Percentiles rank a stretch among this genome's conserved stretches.
Evolutionary conservation across 2,113 vertebrate genomes (phyloP).

Genomic region (Labrus mixtus): DNA sequence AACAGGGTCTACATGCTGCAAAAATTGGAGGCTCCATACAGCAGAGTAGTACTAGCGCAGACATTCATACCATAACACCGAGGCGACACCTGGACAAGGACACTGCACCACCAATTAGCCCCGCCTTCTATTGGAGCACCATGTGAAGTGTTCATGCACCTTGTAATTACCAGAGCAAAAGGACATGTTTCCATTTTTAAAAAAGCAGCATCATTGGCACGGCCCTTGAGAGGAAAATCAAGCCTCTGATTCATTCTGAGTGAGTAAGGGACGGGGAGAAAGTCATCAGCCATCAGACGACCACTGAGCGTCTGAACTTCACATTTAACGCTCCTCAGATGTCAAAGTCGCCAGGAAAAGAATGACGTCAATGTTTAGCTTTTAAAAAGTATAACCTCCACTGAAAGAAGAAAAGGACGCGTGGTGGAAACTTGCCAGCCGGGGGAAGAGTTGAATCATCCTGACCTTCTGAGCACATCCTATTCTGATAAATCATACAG

Average conservation of each 20-base stretch:
- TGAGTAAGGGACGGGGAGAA: conserved; percentile 21
- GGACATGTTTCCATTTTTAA: conserved; percentile 55
- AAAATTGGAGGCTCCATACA: not conserved
- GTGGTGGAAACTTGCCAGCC: conserved; percentile 8
- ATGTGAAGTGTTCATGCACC: conserved; percentile 36
- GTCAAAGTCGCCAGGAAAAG: not conserved
- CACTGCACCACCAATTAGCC: conserved; percentile 50
- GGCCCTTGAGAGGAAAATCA: conserved; percentile 30
- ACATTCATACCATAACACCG: conserved; percentile 19
- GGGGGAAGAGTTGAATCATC: conserved; percentile 55
- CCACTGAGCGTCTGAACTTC: not conserved
- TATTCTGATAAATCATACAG: conserved; percentile 68
- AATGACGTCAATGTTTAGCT: conserved; percentile 10
- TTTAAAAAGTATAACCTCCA: conserved; percentile 17
- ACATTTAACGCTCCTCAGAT: not conserved
- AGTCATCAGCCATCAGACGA: conserved; percentile 40
- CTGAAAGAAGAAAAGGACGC: conserved; percentile 14
- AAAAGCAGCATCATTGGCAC: conserved; percentile 26
- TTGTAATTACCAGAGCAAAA: conserved; percentile 60
- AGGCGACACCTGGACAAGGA: conserved; percentile 26
- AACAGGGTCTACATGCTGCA: conserved; percentile 1
- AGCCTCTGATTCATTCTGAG: conserved; percentile 37
- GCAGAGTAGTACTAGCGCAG: conserved; percentile 1
- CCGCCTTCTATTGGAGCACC: conserved; percentile 26
- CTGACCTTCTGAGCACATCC: conserved; percentile 62